Evolutionary conservation across 1,140 invertebrate species (phyloP), one percentile per base, ranked within the genome.

Genomic region (Cydia pomonella): DNA sequence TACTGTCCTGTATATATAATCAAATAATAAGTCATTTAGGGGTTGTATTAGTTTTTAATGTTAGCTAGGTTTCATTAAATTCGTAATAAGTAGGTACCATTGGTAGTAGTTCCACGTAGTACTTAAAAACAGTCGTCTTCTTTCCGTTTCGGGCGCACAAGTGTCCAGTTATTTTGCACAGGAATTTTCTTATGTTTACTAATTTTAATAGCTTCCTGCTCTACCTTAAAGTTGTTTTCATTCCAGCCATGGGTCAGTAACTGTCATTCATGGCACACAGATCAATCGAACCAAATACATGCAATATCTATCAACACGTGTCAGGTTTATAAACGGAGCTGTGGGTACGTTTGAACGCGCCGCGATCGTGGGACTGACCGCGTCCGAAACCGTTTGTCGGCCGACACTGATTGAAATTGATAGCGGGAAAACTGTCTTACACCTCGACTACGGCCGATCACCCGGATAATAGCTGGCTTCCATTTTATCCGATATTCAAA

Each of bases 381-480:
- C 27, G 16, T 33, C 27, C 64, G 16, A 33, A 33, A 33, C 27
- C 64, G 64, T 33, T 69, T 33, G 64, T 33, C 64, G 64, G 64
- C 27, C n/a, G 64, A 69, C 64, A 3, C 33, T 69, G 64, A 69
- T 69, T 69, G 25, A 69, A 69, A 69, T 69, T 41, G 64, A 69
- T 69, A 69, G 64, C 64, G 64, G 27, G 64, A 69, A 69, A 69
- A 69, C 64, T 69, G 64, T 69, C 64, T 69, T 69, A 33, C 64
- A 69, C 64, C 64, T 41, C 29, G 13, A 27, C 63, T 66, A 1
- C 33, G 16, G 9, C 29, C 29, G 33, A 29, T 69, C 29, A n/a
- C 29, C n/a, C 29, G n/a, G 64, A 33, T 33, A 18, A 38, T 59
- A 59, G 50, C 53, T 9, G 21, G n/a, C 53, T 59, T 59, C 53